Evolutionary conservation across 2,888 invertebrate genomes (phyloP), one percentile per base, ranked within the genome.

Genomic region (Tipula vernalis): DNA sequence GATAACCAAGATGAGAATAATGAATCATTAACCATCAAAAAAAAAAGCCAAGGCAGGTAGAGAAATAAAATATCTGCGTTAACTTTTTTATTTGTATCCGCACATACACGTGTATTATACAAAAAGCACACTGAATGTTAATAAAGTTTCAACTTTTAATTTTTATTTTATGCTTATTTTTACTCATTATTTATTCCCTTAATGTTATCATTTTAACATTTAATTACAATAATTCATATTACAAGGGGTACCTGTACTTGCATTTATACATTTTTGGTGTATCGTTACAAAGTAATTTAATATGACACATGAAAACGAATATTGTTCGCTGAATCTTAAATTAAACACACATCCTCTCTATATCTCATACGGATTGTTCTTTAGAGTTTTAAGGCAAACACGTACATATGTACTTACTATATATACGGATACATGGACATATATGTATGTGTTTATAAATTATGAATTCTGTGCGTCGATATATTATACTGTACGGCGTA

Each of bases 141-240:
- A 71, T 71, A 28, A 71, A 71, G 71, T 28, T 71, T 71, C 71
- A 71, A 71, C 28, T 71, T 71, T 71, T 71, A 71, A 71, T 71
- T 71, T 71, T 71, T 71, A 71, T 71, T 71, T 71, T 71, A 71
- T 28, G 71, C 28, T 71, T 71, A 71, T 71, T 71, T 71, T 71
- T 71, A 10, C 71, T 71, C 71, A 71, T 71, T 71, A 71, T 71
- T 71, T 71, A 71, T 71, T 71, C 71, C 71, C 71, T 71, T 71
- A 71, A 71, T 71, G 71, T 71, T 71, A 71, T 71, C 71, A 71
- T 71, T 71, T 71, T 71, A 71, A 71, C 71, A 71, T 71, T 71
- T 71, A 71, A 71, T 71, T 71, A 71, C 28, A 71, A 71, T 71
- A 28, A 71, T 71, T 71, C 28, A 28, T 71, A 71, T 51, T 51